Base-by-base conservation (phyloP, 2,797 vertebrate species). In the Toxotes lorentzi region DNA sequence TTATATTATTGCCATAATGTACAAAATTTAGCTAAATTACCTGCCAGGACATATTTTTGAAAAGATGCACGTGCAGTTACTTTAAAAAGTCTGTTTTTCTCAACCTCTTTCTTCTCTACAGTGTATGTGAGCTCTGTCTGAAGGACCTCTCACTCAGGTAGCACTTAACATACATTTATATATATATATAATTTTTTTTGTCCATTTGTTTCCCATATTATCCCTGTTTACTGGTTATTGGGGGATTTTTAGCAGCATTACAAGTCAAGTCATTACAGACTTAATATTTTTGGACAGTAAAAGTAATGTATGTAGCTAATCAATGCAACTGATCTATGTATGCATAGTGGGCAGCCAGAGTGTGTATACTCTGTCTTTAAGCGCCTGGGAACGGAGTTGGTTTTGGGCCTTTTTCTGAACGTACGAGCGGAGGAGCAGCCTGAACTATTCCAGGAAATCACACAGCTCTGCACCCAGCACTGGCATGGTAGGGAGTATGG, bases 401-500 rank as follows among this genome's bases (percentile, higher is more conserved):
- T 92, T 16, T 76, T 94, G 75, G 93, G 91, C 27, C 86, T 94
- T 71, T 95, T 94, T 62, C 81, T 94, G 62, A 94, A 94, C 0
- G 76, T 94, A 6, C 71, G 75, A 53, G 87, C 84, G 0, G 92
- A 94, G 41, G 87, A 93, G 34, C 86, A 92, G 30, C 91, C 92
- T 2, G 84, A 91, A 54, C 85, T 91, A 17, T 93, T 89, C 73
- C 72, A 92, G 72, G 87, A 94, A 66, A 92, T 94, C 60, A 72
- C 70, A n/a, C 72, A 89, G 14, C 94, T 93, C 30, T 93, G 93
- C 88, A 94, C 90, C 5, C 83, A 84, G 21, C 94, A 95, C 80
- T 95, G 93, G 92, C 93, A 94, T 21, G 93, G 93, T 94, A 79
- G 10, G 58, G 12, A 48, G n/a, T 35, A 13, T 38, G 3, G n/a